A percentile compares a stretch with the other conserved stretches of the same genome.
Evolutionary conservation across 2,888 invertebrate species (phyloP).

Genomic region (Drosophila limbata): DNA sequence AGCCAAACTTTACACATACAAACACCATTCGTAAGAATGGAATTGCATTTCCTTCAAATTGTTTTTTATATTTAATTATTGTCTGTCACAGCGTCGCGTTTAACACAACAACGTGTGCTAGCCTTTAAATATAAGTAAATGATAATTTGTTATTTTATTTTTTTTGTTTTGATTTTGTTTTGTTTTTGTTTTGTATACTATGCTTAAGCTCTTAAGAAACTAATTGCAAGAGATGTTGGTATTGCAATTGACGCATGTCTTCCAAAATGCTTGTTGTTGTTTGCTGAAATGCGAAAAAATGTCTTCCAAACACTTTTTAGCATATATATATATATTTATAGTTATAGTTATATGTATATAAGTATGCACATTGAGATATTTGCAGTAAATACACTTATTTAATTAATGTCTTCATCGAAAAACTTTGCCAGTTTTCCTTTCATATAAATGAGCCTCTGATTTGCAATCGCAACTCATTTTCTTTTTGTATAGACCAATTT

Average conservation of each 20-base stretch:
- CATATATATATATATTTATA: conserved; percentile 50
- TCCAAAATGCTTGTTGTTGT: conserved; percentile 80
- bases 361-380: conserved; percentile 64
- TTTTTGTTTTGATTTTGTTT: conserved; percentile 16
- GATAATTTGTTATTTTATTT: conserved; percentile 18
- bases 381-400: conserved; percentile 76
- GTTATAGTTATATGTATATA: conserved; percentile 18
- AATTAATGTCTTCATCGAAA: conserved; percentile 70
- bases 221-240: conserved; percentile 61
- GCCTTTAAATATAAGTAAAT: conserved; percentile 60
- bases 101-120: conserved; percentile 75
- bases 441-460: conserved; percentile 62
- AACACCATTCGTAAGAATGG: conserved; percentile 19
- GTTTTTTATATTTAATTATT: conserved; percentile 81
- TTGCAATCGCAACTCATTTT: conserved; percentile 77
- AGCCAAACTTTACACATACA: conserved; percentile 53
- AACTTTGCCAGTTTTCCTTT: conserved; percentile 37
- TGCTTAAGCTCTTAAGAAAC: conserved; percentile 58
- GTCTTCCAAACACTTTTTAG: conserved; percentile 80
- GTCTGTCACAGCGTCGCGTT: conserved; percentile 85
- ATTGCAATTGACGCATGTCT: conserved; percentile 77
- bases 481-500: conserved; percentile 71
- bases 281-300: conserved; percentile 77
- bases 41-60: conserved; percentile 24
- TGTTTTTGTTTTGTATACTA: conserved; percentile 18